These are phyloP conservation scores for Drosophila eugracilis DNA, from an alignment of 1,140 invertebrate species.

Conservation along the genomic window DNA sequence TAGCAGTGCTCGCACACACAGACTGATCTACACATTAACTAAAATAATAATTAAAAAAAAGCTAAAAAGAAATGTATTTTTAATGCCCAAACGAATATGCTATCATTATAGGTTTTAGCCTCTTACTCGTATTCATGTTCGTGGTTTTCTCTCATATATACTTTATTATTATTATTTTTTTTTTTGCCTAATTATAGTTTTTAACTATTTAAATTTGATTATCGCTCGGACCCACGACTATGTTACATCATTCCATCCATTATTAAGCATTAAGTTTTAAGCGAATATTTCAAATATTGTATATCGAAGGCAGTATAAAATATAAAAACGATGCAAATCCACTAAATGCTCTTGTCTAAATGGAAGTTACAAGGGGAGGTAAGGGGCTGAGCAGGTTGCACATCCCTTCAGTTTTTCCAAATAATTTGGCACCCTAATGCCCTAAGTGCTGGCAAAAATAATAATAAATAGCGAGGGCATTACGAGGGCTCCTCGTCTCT, in stretches of 20 bases:
- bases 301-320: slow-evolving; percentile 24
- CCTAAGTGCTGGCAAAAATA: slow-evolving; percentile 32
- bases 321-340: slow-evolving; percentile 5
- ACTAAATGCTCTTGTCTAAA: background rate
- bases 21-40: slow-evolving; percentile 57
- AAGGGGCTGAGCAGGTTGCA: too few relatives aligned
- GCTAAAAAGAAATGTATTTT: background rate
- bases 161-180: background rate
- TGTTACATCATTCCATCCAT: slow-evolving; percentile 54
- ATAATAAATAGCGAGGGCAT: slow-evolving; percentile 30
- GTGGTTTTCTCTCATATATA: slow-evolving; percentile 3
- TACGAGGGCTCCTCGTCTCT: background rate
- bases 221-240: slow-evolving; percentile 24
- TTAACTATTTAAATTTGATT: slow-evolving; percentile 10
- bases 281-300: slow-evolving; percentile 29
- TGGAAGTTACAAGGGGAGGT: slow-evolving; percentile 9
- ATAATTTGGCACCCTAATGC: slow-evolving; percentile 37
- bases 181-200: slow-evolving; percentile 13
- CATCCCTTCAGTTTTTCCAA: background rate
- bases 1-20: slow-evolving; percentile 63
- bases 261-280: slow-evolving; percentile 32
- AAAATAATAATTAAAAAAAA: slow-evolving; percentile 7
- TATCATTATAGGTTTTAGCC: slow-evolving; percentile 3
- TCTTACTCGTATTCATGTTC: slow-evolving; percentile 2
- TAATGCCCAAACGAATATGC: slow-evolving; percentile 8